Percentiles rank a stretch among this genome's conserved stretches.
phyloP scores from a whole-genome alignment of 2,888 invertebrate genomes.

The Hirtodrosophila duncani region DNA sequence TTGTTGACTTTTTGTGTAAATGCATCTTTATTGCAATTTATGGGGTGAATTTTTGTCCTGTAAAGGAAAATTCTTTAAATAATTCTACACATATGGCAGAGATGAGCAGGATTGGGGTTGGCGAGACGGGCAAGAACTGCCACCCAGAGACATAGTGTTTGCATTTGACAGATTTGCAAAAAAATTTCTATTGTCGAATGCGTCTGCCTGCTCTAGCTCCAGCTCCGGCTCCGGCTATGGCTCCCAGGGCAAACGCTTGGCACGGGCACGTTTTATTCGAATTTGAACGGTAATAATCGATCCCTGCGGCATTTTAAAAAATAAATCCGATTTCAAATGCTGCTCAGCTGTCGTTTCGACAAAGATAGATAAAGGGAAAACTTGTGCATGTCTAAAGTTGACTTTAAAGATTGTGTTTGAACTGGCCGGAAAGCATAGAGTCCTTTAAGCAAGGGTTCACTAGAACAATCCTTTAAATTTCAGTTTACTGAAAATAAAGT shows the following conservation, averaged over 20 bases:
- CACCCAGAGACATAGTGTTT: neutral
- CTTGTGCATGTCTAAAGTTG: constrained; percentile 39
- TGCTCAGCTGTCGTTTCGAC: neutral
- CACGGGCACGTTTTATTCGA: constrained; percentile 77
- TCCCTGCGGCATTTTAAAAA: constrained; percentile 77
- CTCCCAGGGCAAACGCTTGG: constrained; percentile 22
- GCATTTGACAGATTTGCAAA: constrained; percentile 3
- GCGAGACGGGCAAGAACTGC: too few species aligned
- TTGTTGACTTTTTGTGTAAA: constrained; percentile 22
- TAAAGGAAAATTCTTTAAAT: constrained; percentile 44
- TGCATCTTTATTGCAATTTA: too few species aligned
- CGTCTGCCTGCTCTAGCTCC: neutral
- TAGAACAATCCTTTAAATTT: too few species aligned
- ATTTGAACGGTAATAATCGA: constrained; percentile 79
- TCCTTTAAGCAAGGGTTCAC: constrained; percentile 4
- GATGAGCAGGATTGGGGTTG: neutral
- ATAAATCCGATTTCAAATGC: constrained; percentile 75
- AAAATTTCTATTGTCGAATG: constrained; percentile 14
- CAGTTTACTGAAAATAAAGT: too few species aligned
- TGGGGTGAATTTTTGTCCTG: neutral
- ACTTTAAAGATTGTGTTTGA: too few species aligned
- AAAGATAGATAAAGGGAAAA: constrained; percentile 12
- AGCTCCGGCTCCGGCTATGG: constrained; percentile 1
- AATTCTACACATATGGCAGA: constrained; percentile 33
- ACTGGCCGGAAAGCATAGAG: neutral